phyloP scores from a whole-genome alignment of 1,140 invertebrate species.

The Drosophila ananassae region DNA sequence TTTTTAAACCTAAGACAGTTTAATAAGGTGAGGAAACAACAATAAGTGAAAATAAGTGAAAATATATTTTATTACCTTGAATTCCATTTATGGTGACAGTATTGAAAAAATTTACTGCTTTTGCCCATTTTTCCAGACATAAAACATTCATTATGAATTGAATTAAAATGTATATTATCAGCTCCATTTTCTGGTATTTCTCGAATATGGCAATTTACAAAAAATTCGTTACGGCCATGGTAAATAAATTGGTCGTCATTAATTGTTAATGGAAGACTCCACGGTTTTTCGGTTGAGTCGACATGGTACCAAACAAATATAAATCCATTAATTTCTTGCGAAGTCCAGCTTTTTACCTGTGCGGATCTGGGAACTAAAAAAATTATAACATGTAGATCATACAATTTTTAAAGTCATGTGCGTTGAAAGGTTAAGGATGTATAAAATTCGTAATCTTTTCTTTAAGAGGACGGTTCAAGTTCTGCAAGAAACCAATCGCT shows the following conservation, averaged over 20 bases:
- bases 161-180: slow-evolving; percentile 91
- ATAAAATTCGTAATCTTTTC: no score
- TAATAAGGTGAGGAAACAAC: neutral
- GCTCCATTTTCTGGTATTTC: slow-evolving; percentile 97
- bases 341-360: slow-evolving; percentile 88
- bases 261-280: slow-evolving; percentile 88
- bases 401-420: neutral
- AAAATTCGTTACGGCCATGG: slow-evolving; percentile 91
- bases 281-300: slow-evolving; percentile 88
- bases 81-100: slow-evolving; percentile 66
- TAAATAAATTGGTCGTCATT: slow-evolving; percentile 87
- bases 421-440: no score
- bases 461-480: no score
- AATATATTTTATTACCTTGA: slow-evolving; percentile 54
- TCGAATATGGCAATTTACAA: slow-evolving; percentile 91
- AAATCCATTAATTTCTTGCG: slow-evolving; percentile 88
- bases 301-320: slow-evolving; percentile 94
- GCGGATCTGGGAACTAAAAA: slow-evolving; percentile 85
- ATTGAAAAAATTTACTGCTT: slow-evolving; percentile 38
- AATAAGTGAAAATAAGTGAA: neutral
- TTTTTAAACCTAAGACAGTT: neutral
- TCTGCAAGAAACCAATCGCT: no score
- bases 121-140: slow-evolving; percentile 85
- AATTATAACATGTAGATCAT: neutral
- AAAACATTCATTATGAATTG: slow-evolving; percentile 88